Evolutionary conservation across 2,888 invertebrate genomes (phyloP).

Genomic region (Pollenia angustigena): DNA sequence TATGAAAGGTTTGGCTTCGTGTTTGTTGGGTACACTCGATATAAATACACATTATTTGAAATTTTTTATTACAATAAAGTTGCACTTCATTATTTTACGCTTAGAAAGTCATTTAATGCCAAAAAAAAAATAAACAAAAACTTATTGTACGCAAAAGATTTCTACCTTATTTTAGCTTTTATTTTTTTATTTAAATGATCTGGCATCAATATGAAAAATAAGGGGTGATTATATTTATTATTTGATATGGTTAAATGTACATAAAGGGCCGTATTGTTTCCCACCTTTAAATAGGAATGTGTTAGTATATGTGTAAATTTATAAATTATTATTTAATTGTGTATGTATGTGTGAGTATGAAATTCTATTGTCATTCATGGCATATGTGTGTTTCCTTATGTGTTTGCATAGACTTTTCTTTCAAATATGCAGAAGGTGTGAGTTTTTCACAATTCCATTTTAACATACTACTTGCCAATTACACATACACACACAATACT

Average conservation of each 20-base stretch:
- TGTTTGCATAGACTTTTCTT: slow-evolving; percentile 7
- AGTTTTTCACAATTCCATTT: slow-evolving; percentile 58
- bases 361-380: slow-evolving; percentile 10
- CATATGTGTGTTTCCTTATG: slow-evolving; percentile 8
- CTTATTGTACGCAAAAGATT: not conserved
- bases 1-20: no score
- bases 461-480: slow-evolving; percentile 31
- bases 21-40: not conserved
- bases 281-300: slow-evolving; percentile 6
- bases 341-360: not conserved
- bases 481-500: slow-evolving; percentile 6
- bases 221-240: slow-evolving; percentile 62
- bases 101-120: slow-evolving; percentile 26
- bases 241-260: not conserved
- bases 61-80: slow-evolving; percentile 17
- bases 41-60: slow-evolving; percentile 49
- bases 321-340: slow-evolving; percentile 14
- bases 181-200: not conserved
- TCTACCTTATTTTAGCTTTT: not conserved
- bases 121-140: not conserved
- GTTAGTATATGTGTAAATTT: not conserved
- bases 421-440: slow-evolving; percentile 62
- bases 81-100: slow-evolving; percentile 52
- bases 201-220: slow-evolving; percentile 15
- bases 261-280: slow-evolving; percentile 45